Evolutionary conservation across 2,113 vertebrate species (phyloP).

Genomic region (Urocitellus parryii): DNA sequence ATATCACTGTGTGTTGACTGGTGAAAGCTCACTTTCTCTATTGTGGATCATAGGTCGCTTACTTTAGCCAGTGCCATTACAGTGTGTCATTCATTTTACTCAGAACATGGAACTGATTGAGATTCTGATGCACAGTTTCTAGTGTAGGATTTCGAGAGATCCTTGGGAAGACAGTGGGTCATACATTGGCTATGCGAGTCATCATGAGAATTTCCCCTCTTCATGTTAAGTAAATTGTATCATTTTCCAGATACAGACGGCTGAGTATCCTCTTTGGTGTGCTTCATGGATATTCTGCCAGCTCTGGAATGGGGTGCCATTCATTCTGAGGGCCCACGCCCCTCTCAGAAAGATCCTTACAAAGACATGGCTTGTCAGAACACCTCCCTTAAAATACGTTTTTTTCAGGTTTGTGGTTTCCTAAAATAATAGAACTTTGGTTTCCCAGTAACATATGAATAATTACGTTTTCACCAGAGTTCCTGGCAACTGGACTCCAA

Average conservation of each 20-base stretch:
- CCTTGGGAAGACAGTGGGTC: background rate
- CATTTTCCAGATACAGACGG: slow-evolving; percentile 53
- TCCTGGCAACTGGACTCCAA: slow-evolving; percentile 71
- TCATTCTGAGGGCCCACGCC: slow-evolving; percentile 67
- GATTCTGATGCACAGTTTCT: background rate
- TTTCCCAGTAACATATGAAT: slow-evolving; percentile 73
- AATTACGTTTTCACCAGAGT: slow-evolving; percentile 80
- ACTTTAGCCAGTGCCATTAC: background rate
- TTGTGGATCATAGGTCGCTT: background rate
- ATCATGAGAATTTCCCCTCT: slow-evolving; percentile 67
- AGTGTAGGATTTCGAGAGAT: background rate
- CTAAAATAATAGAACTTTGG: slow-evolving; percentile 24
- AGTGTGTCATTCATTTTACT: background rate
- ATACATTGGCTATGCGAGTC: slow-evolving; percentile 27
- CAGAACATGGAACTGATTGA: background rate
- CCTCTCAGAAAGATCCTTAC: slow-evolving; percentile 69
- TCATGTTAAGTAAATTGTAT: slow-evolving; percentile 72
- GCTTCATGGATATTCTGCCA: slow-evolving; percentile 67
- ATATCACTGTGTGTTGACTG: background rate
- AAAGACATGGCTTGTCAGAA: slow-evolving; percentile 6
- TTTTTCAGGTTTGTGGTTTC: background rate
- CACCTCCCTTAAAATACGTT: background rate
- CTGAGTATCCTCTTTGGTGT: slow-evolving; percentile 62
- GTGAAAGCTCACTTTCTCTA: background rate
- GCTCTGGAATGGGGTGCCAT: slow-evolving; percentile 56